These are phyloP conservation scores for Cryptomyrus ogoouensis DNA, from an alignment of 2,113 vertebrate species.

Conservation along the genomic window DNA sequence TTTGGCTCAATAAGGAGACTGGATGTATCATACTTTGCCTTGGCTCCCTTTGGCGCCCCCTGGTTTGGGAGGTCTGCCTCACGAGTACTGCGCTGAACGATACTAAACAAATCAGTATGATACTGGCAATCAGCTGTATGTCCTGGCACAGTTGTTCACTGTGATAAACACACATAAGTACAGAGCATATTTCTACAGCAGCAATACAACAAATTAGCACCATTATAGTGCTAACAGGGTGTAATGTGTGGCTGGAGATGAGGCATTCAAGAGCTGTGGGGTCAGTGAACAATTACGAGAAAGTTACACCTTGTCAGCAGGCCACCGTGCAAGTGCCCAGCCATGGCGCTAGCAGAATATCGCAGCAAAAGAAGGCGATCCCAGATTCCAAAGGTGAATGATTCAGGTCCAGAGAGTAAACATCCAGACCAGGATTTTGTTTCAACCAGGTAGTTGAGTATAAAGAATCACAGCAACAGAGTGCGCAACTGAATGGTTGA, in stretches of 20 bases:
- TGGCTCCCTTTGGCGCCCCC: not conserved
- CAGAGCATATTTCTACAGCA: not conserved
- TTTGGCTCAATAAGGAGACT: not conserved
- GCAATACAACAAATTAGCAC: not conserved
- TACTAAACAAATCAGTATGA: not conserved
- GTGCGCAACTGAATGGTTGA: not conserved
- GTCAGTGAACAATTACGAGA: not conserved
- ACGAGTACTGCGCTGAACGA: not conserved
- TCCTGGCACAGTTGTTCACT: not conserved
- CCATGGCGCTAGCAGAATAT: not conserved
- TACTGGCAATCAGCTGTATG: not conserved
- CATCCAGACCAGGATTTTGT: not conserved
- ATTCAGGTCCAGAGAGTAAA: not conserved
- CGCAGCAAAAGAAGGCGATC: not conserved
- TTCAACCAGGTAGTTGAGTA: not conserved
- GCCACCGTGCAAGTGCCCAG: not conserved
- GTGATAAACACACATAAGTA: not conserved
- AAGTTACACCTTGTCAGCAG: not conserved
- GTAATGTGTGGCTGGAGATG: not conserved
- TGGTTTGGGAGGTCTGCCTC: not conserved
- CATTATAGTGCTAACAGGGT: not conserved
- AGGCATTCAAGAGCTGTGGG: not conserved
- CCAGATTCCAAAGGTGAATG: not conserved
- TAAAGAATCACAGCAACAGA: not conserved
- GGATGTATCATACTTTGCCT: not conserved